Evolutionary conservation across 2,797 vertebrate genomes (phyloP), one percentile per base, ranked within the genome.

Genomic region (Ceyx erithaca): DNA sequence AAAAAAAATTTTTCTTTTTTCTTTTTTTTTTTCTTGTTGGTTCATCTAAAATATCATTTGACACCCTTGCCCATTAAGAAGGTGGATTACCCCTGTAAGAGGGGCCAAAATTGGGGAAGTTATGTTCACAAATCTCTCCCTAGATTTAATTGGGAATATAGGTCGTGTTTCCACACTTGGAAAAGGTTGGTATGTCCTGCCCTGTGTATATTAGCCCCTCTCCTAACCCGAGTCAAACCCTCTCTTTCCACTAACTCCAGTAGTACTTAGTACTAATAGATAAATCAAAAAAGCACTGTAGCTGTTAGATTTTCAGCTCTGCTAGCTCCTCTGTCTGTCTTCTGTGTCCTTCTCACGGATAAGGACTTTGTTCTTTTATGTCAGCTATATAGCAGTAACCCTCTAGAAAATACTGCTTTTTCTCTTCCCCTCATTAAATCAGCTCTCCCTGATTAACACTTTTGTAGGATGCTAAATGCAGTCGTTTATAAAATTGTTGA

Each of bases 131-230:
- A 98, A 99, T 99, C 98, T 99, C 99, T 99, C 98, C 99, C 98
- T 99, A 99, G 98, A 99, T 99, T 99, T 99, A 99, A 99, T 99
- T 99, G 99, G 99, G 99, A 99, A 99, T 98, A 98, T 99, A 99
- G 99, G 98, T 99, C 98, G 98, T 99, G 99, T 99, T 99, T 99
- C 99, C 98, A 98, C 99, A 99, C 98, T 99, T 99, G 98, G 98
- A 99, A 99, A 99, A 99, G 99, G 99, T 99, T 99, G 99, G 99
- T 99, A 99, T 99, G 98, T 98, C 98, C 99, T 99, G 99, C 99
- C 99, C 98, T 99, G 99, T 99, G 98, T 99, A 98, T 99, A 98
- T 98, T 99, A 99, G 99, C 98, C 98, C 98, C 98, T 99, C 97
- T 99, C 98, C 98, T 99, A 99, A 99, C 99, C 98, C 98, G 98